Percentiles rank a stretch among this genome's conserved stretches.
Evolutionary conservation across 2,888 invertebrate species (phyloP).

Genomic region (Brenthis daphne): DNA sequence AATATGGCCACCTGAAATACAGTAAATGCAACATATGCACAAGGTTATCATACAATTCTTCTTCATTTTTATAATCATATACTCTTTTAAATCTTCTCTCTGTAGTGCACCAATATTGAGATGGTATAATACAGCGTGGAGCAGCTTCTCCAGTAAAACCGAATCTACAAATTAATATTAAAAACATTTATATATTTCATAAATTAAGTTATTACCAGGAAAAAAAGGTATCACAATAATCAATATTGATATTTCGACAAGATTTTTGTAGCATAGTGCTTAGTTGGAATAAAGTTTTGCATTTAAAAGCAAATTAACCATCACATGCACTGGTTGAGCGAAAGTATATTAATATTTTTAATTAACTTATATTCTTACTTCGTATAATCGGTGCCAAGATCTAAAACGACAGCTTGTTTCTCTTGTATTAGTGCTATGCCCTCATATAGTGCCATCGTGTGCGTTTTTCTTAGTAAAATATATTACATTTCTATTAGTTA

Average conservation of each 20-base stretch:
- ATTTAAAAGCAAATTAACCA: no score
- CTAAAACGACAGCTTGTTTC: slow-evolving; percentile 94
- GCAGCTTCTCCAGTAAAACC: slow-evolving; percentile 95
- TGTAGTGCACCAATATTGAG: slow-evolving; percentile 86
- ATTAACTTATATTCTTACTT: slow-evolving; percentile 84
- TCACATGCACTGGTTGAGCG: no score
- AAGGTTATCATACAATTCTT: slow-evolving; percentile 91
- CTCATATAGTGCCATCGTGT: slow-evolving; percentile 89
- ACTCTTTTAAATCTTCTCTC: slow-evolving; percentile 84
- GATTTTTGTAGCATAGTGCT: no score
- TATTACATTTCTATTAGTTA: slow-evolving; percentile 15
- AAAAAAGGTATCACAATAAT: background rate
- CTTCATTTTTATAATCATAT: slow-evolving; percentile 83
- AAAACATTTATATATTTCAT: background rate
- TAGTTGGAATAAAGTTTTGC: no score
- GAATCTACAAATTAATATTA: slow-evolving; percentile 82
- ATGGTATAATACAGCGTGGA: slow-evolving; percentile 93
- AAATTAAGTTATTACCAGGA: background rate
- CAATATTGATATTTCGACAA: no score
- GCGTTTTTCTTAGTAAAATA: slow-evolving; percentile 1
- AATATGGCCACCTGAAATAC: slow-evolving; percentile 89
- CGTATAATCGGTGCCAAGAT: slow-evolving; percentile 95
- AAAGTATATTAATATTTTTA: no score
- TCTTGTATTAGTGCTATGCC: slow-evolving; percentile 90
- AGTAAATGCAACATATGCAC: slow-evolving; percentile 93